Conservation (phyloP, 2,113 vertebrate species). For the Uropsilus gracilis region DNA sequence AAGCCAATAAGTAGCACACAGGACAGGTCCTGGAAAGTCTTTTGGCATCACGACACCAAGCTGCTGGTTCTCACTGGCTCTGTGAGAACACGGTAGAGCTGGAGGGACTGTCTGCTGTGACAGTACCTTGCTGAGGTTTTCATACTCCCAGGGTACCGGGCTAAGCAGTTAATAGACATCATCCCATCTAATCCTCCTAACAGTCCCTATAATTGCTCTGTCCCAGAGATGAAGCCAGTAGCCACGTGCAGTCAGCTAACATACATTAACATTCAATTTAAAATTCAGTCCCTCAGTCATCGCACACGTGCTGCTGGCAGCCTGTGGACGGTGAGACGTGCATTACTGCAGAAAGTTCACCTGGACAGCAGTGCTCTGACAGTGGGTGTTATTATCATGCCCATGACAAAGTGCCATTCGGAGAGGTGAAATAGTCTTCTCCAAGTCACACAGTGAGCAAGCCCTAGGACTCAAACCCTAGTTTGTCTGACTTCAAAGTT, state of each 20-base stretch:
- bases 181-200: neutral
- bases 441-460: neutral
- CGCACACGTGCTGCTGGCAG: neutral
- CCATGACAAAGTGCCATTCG: neutral
- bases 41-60: neutral
- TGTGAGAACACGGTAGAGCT: neutral
- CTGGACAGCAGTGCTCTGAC: too few species aligned
- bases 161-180: neutral
- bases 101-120: neutral
- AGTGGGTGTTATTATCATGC: neutral
- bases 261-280: neutral
- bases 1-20: rapidly evolving
- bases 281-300: neutral
- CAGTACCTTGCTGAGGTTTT: neutral
- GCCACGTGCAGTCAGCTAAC: rapidly evolving
- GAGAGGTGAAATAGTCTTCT: neutral
- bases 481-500: neutral
- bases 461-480: neutral
- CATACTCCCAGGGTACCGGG: too few species aligned
- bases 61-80: too few species aligned
- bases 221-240: neutral
- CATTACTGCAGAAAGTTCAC: neutral
- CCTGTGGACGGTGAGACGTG: neutral
- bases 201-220: neutral
- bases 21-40: neutral